phyloP scores from a whole-genome alignment of 2,888 invertebrate species.

The Drosophila cognata region DNA sequence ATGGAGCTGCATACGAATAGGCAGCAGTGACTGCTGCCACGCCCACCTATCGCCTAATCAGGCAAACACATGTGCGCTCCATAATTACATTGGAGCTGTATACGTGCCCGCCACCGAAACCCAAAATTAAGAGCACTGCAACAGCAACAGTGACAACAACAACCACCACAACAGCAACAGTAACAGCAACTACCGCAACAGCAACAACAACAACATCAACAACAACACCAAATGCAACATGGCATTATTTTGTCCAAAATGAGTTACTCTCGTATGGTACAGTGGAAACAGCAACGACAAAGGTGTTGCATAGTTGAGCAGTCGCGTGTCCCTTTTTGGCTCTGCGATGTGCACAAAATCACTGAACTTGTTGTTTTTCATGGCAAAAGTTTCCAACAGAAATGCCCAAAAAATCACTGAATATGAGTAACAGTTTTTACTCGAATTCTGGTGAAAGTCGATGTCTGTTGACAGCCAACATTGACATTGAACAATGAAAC shows the following conservation, averaged over 20 bases:
- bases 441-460: not conserved
- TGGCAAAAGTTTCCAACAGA: not conserved
- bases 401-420: not conserved
- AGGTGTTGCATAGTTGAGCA: conserved; percentile 65
- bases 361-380: not conserved
- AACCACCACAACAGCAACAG: conserved; percentile 8
- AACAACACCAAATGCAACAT: conserved; percentile 8
- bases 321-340: conserved; percentile 26
- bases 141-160: conserved; percentile 26
- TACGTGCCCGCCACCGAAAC: conserved; percentile 75
- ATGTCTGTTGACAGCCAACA: not conserved
- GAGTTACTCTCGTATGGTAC: conserved; percentile 35
- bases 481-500: not conserved
- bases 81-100: conserved; percentile 71
- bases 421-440: not conserved
- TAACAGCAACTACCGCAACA: conserved; percentile 33
- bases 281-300: conserved; percentile 21
- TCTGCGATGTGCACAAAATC: conserved; percentile 33
- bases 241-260: conserved; percentile 56
- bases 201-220: conserved; percentile 19
- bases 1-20: conserved; percentile 65
- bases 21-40: conserved; percentile 33
- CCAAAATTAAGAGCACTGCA: conserved; percentile 74
- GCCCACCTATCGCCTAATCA: conserved; percentile 73
- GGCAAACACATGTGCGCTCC: conserved; percentile 78